phyloP scores from a whole-genome alignment of 2,113 vertebrate genomes.

The Ibidorhyncha struthersii region DNA sequence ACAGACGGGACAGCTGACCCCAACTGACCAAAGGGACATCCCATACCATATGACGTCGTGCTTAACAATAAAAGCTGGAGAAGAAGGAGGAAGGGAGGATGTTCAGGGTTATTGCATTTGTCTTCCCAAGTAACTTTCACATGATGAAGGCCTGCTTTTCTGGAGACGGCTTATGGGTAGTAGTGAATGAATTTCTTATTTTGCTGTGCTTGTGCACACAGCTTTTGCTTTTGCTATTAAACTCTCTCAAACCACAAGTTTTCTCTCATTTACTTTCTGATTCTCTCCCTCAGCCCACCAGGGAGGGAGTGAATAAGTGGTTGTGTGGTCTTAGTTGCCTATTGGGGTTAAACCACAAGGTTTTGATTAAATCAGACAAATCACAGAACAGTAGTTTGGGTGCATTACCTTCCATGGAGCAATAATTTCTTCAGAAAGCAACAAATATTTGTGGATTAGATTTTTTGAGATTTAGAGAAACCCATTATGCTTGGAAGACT shows the following conservation, averaged over 20 bases:
- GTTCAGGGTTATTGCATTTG: accelerated
- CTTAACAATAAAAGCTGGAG: not conserved
- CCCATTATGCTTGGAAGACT: not conserved
- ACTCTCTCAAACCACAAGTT: not conserved
- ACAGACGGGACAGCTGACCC: not conserved
- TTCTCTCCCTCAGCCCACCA: not conserved
- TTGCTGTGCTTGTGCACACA: accelerated
- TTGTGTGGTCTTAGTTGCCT: not conserved
- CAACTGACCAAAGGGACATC: not conserved
- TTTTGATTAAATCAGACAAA: not conserved
- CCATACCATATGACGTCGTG: accelerated
- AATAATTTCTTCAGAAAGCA: not conserved
- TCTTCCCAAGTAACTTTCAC: not conserved
- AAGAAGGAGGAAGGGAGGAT: not conserved
- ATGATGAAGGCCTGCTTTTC: not conserved
- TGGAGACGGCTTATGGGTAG: not conserved
- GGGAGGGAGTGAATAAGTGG: accelerated
- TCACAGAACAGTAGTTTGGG: not conserved
- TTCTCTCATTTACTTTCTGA: not conserved
- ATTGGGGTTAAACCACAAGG: not conserved
- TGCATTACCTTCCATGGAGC: not conserved
- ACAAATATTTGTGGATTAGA: not conserved
- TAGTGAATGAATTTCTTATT: not conserved
- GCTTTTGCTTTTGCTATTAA: not conserved
- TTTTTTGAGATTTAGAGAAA: not conserved